Evolutionary conservation across 2,888 invertebrate genomes (phyloP).

Genomic region (Galerucella pusilla): DNA sequence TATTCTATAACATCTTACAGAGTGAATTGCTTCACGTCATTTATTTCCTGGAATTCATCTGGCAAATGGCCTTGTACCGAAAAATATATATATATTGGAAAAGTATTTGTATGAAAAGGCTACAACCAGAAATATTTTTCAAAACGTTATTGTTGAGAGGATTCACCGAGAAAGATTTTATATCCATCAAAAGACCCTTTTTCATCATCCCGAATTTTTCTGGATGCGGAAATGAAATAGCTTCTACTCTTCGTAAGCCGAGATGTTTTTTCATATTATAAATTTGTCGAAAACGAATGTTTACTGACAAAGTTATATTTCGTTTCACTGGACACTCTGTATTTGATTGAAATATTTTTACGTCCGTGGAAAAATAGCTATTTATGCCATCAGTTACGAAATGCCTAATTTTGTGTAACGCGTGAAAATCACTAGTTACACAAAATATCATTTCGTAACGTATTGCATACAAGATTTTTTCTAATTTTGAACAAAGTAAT

Average conservation of each 20-base stretch:
- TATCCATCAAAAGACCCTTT: conserved; percentile 8
- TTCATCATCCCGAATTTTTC: conserved; percentile 1
- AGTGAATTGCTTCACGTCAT: no score
- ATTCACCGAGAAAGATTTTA: background rate
- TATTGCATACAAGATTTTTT: no score
- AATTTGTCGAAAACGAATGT: background rate
- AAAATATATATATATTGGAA: conserved; percentile 3
- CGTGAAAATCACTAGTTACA: no score
- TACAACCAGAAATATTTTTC: conserved; percentile 8
- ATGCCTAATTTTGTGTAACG: no score
- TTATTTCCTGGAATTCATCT: background rate
- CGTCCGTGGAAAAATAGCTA: no score
- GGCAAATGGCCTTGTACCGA: background rate
- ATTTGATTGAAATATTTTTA: no score
- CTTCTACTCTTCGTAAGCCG: background rate
- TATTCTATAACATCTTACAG: no score
- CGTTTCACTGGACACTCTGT: no score
- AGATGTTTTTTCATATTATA: background rate
- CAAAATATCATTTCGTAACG: no score
- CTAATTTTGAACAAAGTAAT: no score
- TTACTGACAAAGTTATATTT: no score
- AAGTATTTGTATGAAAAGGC: conserved; percentile 2
- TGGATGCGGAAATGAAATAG: conserved; percentile 1
- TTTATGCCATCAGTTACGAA: no score
- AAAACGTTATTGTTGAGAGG: conserved; percentile 3